Evolutionary conservation across 2,888 invertebrate genomes (phyloP).

Genomic region (Patella caerulea): DNA sequence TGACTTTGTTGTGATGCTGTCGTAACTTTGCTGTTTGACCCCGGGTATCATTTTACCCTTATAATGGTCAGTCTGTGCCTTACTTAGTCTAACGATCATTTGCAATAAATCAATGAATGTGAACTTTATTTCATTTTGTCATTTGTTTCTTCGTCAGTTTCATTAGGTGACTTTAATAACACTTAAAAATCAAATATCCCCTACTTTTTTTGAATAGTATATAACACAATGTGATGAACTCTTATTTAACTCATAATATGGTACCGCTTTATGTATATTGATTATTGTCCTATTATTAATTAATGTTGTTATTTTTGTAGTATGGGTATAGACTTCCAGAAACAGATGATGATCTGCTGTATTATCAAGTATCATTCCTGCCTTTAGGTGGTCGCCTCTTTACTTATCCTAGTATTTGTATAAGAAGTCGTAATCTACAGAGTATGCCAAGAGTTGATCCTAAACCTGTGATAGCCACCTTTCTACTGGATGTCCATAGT

Average conservation of each 20-base stretch:
- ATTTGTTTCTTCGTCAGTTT: no score
- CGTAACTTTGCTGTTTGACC: no score
- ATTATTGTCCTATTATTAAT: neutral
- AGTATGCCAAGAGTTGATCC: slow-evolving; percentile 55
- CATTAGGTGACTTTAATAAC: no score
- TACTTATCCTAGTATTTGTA: slow-evolving; percentile 66
- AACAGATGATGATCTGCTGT: slow-evolving; percentile 60
- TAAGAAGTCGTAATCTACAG: slow-evolving; percentile 53
- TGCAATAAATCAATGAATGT: no score
- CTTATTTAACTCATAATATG: neutral
- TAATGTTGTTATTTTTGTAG: slow-evolving; percentile 43
- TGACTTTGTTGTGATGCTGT: no score
- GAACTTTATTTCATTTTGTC: no score
- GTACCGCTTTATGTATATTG: neutral
- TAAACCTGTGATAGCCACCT: slow-evolving; percentile 55
- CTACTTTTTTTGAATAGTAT: no score
- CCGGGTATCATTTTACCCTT: no score
- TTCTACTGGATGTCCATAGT: slow-evolving; percentile 57
- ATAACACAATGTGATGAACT: neutral
- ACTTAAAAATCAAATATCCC: no score
- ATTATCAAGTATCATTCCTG: slow-evolving; percentile 64
- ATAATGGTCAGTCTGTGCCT: no score
- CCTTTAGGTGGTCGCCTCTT: slow-evolving; percentile 61
- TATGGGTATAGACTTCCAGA: slow-evolving; percentile 69
- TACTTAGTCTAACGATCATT: no score